Evolutionary conservation across 2,797 vertebrate genomes (phyloP), one percentile per base, ranked within the genome.

Genomic region (Mus minutoides): DNA sequence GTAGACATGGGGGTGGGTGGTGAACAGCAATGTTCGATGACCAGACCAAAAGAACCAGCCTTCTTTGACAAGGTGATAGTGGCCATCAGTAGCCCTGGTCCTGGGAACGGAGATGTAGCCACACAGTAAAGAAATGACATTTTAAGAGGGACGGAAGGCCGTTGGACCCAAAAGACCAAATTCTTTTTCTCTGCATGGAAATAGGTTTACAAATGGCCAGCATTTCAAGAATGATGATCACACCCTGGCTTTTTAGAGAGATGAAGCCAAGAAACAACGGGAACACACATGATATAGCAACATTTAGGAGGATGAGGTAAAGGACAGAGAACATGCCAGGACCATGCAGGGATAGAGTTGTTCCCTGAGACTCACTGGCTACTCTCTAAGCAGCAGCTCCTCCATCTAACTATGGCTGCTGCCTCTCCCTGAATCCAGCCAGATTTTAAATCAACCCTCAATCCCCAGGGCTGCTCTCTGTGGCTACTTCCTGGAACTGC

Each of bases 281-380:
- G 40, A 7, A 2, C 16, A 64, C 40, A 84, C 16, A 64, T 21
- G 43, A 34, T 19, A 11, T 21, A 85, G 60, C 82, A 22, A n/a
- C 10, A 9, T 14, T 14, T 5, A 62, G 19, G 1, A 2, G 76
- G 0, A 0, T 0, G 11, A 31, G 8, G 3, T 1, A n/a, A 14
- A 8, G 9, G 46, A 54, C 14, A 26, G 67, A 56, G 31, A 43
- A n/a, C 3, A 24, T 22, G 4, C 24, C 49, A 24, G 62, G 86
- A 26, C 43, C 0, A n/a, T 71, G 34, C n/a, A 1, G 5, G 34
- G 10, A 26, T 17, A 2, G 71, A 19, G n/a, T 62, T 34, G 2
- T 13, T 34, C 31, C 46, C 8, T 5, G 80, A 16, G n/a, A 60
- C 56, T 43, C 46, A 26, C 46, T 49, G 34, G 34, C 46, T n/a